These are phyloP conservation scores for Monodelphis domestica DNA, from an alignment of 2,797 vertebrate genomes.

Conservation along the genomic window DNA sequence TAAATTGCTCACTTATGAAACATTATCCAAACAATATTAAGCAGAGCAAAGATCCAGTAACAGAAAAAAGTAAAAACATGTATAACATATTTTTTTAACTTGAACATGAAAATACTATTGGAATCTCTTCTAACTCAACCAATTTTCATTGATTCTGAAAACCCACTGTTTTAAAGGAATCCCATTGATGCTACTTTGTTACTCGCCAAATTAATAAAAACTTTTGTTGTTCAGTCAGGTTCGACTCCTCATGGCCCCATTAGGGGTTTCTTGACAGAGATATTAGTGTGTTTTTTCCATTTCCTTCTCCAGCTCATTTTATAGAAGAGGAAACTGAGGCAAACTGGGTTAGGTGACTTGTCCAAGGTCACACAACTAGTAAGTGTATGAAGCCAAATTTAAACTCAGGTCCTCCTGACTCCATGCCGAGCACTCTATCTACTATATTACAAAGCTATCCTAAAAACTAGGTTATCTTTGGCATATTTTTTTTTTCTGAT, in stretches of 20 bases:
- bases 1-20: slow-evolving; percentile 5
- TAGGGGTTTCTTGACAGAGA: too few species aligned
- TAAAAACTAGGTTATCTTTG: background rate
- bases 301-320: too few species aligned
- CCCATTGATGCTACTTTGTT: slow-evolving; percentile 18
- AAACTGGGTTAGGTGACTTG: too few species aligned
- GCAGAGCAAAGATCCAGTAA: slow-evolving; percentile 48
- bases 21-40: slow-evolving; percentile 42
- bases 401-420: too few species aligned
- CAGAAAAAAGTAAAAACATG: slow-evolving; percentile 12
- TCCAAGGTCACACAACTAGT: too few species aligned
- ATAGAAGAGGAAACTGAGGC: too few species aligned
- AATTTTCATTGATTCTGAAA: slow-evolving; percentile 30
- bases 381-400: too few species aligned
- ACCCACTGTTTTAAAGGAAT: slow-evolving; percentile 27
- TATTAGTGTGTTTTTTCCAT: too few species aligned
- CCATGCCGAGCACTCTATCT: too few species aligned
- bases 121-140: background rate
- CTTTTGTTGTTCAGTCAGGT: too few species aligned
- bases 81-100: slow-evolving; percentile 12
- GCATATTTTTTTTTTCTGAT: background rate
- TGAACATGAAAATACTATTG: slow-evolving; percentile 9
- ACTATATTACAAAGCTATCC: too few species aligned
- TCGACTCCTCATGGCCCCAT: too few species aligned
- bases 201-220: slow-evolving; percentile 49